Evolutionary conservation across 2,797 vertebrate species (phyloP).

Genomic region (Anguilla pacifica): DNA sequence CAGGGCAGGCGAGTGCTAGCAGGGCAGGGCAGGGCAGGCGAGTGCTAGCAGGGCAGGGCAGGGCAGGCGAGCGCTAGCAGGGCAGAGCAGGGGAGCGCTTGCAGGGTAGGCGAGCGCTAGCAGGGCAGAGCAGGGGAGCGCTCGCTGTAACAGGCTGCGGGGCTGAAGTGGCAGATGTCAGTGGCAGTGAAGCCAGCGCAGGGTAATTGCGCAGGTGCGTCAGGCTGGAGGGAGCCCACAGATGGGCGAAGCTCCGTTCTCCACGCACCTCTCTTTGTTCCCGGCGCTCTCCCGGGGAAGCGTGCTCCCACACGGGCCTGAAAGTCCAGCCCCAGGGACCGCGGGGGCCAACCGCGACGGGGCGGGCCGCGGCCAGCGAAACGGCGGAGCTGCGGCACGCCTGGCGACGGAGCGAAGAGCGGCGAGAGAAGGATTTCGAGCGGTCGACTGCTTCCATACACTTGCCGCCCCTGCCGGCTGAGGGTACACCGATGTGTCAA

Average conservation of each 20-base stretch:
- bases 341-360: not conserved
- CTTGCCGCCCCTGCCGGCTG: not conserved
- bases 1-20: no score
- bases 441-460: not conserved
- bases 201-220: conserved; percentile 36
- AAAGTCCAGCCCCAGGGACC: not conserved
- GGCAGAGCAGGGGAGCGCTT: no score
- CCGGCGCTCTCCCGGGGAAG: not conserved
- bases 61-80: not conserved
- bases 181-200: conserved; percentile 30
- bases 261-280: conserved; percentile 36
- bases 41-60: not conserved
- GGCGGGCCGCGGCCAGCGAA: not conserved
- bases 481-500: not conserved
- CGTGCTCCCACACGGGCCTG: not conserved
- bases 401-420: not conserved
- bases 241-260: conserved; percentile 23
- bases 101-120: no score
- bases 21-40: no score
- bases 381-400: not conserved
- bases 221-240: conserved; percentile 48
- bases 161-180: conserved; percentile 30
- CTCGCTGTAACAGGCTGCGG: not conserved
- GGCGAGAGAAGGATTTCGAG: not conserved
- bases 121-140: no score